Percentiles rank a stretch among this genome's conserved stretches.
Evolutionary conservation across 2,888 invertebrate species (phyloP).

Genomic region (Incurvaria masculella): DNA sequence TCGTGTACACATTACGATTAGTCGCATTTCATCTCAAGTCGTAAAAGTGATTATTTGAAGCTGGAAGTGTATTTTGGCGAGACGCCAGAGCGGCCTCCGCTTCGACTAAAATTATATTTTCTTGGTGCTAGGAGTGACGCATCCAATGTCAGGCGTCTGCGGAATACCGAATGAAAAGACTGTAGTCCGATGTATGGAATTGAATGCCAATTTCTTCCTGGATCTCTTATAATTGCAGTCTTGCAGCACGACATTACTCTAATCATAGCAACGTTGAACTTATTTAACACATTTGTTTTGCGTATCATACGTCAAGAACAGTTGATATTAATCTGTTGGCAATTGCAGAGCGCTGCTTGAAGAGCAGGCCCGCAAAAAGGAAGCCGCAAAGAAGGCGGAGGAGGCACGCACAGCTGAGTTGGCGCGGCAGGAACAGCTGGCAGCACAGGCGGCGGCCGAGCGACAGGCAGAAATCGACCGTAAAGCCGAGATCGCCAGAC

Average conservation of each 20-base stretch:
- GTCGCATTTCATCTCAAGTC: not conserved
- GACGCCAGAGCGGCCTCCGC: slow-evolving; percentile 2
- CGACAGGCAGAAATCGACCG: slow-evolving; percentile 29
- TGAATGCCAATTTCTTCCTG: too few species aligned
- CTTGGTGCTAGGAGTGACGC: slow-evolving; percentile 13
- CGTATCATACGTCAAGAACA: not conserved
- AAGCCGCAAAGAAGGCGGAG: slow-evolving; percentile 48
- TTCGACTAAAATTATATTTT: slow-evolving; percentile 18
- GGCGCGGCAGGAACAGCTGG: slow-evolving; percentile 38
- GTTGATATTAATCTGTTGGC: not conserved
- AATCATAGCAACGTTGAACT: too few species aligned
- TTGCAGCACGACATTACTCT: too few species aligned
- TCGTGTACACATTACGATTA: too few species aligned
- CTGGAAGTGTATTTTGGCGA: slow-evolving; percentile 3
- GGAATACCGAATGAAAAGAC: too few species aligned
- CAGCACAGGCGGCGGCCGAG: slow-evolving; percentile 43
- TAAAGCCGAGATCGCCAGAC: slow-evolving; percentile 19
- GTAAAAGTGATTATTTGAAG: not conserved
- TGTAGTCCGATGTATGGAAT: too few species aligned
- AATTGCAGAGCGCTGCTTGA: slow-evolving; percentile 49
- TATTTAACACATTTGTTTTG: not conserved
- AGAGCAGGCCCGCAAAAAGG: slow-evolving; percentile 52
- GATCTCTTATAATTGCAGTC: too few species aligned
- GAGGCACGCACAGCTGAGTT: slow-evolving; percentile 50
- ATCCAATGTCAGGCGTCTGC: not conserved